A percentile compares a stretch with the other conserved stretches of the same genome.
Evolutionary conservation across 2,888 invertebrate species (phyloP).

Genomic region (Lasius fuliginosus): DNA sequence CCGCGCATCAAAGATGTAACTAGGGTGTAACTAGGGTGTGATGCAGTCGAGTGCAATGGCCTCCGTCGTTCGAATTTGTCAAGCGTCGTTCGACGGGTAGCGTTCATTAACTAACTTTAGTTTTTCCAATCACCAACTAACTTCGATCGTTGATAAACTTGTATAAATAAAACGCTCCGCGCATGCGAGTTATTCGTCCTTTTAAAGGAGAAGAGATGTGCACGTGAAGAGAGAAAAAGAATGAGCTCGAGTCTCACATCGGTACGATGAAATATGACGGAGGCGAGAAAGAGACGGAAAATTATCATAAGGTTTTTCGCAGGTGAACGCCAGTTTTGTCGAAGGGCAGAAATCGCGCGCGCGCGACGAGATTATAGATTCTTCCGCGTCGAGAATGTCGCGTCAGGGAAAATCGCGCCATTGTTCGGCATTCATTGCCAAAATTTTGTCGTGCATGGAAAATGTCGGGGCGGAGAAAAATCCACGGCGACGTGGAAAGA

Average conservation of each 20-base stretch:
- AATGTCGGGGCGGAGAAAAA: constrained; percentile 32
- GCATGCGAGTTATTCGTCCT: not conserved
- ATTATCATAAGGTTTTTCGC: constrained; percentile 44
- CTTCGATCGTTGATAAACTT: not conserved
- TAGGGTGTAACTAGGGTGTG: not conserved
- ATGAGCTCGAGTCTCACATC: not conserved
- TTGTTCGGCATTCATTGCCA: constrained; percentile 52
- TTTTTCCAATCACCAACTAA: not conserved
- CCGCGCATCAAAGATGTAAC: constrained; percentile 20
- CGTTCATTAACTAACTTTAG: not conserved
- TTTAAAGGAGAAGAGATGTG: not conserved
- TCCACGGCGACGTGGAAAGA: not conserved
- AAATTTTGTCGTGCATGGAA: constrained; percentile 38
- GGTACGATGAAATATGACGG: not conserved
- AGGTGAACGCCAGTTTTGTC: not conserved
- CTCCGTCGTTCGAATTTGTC: constrained; percentile 12
- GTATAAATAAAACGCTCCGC: not conserved
- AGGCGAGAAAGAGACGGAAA: not conserved
- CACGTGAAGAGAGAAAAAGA: not conserved
- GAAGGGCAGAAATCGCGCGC: constrained; percentile 33
- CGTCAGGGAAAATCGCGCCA: constrained; percentile 48
- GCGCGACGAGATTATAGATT: constrained; percentile 49
- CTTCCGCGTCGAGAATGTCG: constrained; percentile 36
- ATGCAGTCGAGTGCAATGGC: constrained; percentile 5
- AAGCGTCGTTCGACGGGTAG: not conserved